phyloP scores from a whole-genome alignment of 2,113 vertebrate genomes.

The Ciconia maguari region DNA sequence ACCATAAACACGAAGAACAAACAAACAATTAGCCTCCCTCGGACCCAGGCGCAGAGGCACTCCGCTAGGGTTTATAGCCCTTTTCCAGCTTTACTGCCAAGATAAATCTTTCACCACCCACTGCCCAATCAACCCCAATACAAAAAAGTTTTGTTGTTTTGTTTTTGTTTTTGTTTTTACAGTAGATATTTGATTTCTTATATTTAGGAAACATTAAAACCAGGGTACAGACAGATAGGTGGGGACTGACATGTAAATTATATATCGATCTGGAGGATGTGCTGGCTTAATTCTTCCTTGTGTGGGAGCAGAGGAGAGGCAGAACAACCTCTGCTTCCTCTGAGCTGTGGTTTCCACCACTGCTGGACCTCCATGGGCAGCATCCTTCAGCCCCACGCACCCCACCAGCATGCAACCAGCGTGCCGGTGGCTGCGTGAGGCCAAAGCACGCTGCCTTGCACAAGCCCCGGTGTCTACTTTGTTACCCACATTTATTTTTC shows the following conservation, averaged over 20 bases:
- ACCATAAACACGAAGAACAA: slow-evolving; percentile 68
- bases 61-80: slow-evolving; percentile 57
- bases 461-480: neutral
- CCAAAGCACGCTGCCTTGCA: neutral
- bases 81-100: slow-evolving; percentile 59
- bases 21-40: slow-evolving; percentile 70
- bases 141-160: neutral
- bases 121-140: slow-evolving; percentile 42
- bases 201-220: slow-evolving; percentile 9
- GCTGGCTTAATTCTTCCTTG: neutral
- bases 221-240: neutral
- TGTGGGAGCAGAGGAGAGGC: neutral
- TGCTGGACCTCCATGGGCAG: neutral
- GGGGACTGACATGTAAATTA: neutral
- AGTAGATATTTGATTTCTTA: neutral
- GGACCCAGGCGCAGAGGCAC: slow-evolving; percentile 50
- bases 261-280: neutral
- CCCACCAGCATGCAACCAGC: fast-evolving
- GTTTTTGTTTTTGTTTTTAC: neutral
- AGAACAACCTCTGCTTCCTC: neutral
- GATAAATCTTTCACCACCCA: slow-evolving; percentile 60
- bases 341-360: neutral
- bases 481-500: neutral
- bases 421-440: fast-evolving
- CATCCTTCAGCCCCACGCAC: neutral